These are phyloP conservation scores for Chionoecetes opilio DNA, from an alignment of 1,140 invertebrate species.

Conservation along the genomic window DNA sequence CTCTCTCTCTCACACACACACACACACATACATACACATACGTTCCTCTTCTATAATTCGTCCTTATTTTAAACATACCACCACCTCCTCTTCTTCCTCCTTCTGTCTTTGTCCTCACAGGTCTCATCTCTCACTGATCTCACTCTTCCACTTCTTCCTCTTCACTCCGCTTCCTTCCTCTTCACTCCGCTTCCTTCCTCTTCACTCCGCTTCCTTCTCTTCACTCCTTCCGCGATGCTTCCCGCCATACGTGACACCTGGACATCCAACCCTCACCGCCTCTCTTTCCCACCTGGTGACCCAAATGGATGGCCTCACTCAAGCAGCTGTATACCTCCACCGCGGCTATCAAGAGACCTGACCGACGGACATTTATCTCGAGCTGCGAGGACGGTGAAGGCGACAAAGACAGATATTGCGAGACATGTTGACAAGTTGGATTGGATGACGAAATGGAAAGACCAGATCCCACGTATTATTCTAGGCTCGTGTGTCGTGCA, in stretches of 20 bases:
- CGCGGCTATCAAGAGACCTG: not conserved
- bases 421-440: not conserved
- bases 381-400: not conserved
- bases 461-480: not conserved
- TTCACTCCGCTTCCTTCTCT: not conserved
- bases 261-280: not conserved
- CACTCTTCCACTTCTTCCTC: not conserved
- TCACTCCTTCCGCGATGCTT: not conserved
- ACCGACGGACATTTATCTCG: not conserved
- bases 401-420: not conserved
- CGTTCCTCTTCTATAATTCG: not conserved
- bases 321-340: not conserved
- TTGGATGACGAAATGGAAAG: not conserved
- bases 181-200: not conserved
- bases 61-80: not conserved
- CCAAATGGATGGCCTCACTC: not conserved
- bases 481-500: not conserved
- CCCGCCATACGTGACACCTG: not conserved
- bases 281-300: constrained; percentile 13
- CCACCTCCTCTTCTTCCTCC: too few relatives aligned
- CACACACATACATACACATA: not conserved
- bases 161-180: not conserved
- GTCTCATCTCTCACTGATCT: too few relatives aligned
- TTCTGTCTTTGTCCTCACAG: too few relatives aligned
- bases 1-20: not conserved